Conservation (phyloP, 2,888 invertebrate genomes). For the Proisotoma minuta region DNA sequence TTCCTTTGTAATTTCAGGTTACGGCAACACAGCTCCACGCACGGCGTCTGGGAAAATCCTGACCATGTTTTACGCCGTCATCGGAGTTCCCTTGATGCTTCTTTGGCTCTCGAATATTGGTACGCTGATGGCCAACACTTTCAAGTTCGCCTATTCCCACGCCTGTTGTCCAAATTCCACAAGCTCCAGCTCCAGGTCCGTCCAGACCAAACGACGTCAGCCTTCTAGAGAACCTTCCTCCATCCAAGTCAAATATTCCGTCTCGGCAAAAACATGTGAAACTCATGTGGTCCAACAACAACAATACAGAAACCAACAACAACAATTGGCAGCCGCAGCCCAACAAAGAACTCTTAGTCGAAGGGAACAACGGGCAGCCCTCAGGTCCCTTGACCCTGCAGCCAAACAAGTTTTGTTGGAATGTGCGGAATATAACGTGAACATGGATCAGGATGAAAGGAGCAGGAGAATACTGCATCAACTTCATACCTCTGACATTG, state of each 20-base stretch:
- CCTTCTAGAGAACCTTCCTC: conserved; percentile 37
- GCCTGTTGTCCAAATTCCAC: conserved; percentile 50
- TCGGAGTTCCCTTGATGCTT: conserved; percentile 81
- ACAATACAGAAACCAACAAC: conserved; percentile 56
- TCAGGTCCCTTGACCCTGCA: conserved; percentile 45
- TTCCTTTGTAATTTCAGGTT: conserved; percentile 59
- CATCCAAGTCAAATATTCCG: conserved; percentile 43
- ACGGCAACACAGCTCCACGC: conserved; percentile 77
- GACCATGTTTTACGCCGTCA: conserved; percentile 78
- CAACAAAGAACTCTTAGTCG: conserved; percentile 50
- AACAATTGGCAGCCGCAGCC: conserved; percentile 49
- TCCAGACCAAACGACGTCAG: conserved; percentile 35
- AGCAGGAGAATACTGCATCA: conserved; percentile 48
- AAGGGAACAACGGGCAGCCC: conserved; percentile 54
- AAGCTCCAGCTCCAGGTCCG: conserved; percentile 21
- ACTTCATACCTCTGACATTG: conserved; percentile 45
- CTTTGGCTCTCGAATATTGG: conserved; percentile 81
- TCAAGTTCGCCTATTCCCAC: conserved; percentile 63
- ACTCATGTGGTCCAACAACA: conserved; percentile 53
- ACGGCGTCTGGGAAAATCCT: conserved; percentile 76
- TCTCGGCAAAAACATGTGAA: conserved; percentile 41
- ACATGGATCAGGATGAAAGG: conserved; percentile 47
- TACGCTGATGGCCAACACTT: conserved; percentile 70
- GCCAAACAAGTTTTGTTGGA: conserved; percentile 48
- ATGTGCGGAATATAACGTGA: conserved; percentile 50